These are phyloP conservation scores for Nomia melanderi DNA, from an alignment of 1,140 invertebrate genomes.

Conservation along the genomic window DNA sequence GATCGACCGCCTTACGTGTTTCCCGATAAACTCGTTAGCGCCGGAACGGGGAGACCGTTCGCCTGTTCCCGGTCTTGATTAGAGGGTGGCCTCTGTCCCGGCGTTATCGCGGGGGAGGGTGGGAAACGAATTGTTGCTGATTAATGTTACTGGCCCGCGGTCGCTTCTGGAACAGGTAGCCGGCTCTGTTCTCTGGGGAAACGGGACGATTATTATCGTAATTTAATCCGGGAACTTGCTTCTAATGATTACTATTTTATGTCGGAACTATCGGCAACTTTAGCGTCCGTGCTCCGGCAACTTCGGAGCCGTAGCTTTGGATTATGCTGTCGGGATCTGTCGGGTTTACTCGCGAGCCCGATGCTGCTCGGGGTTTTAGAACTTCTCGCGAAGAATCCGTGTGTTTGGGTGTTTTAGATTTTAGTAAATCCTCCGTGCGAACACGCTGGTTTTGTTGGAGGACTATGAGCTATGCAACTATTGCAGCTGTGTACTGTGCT, in stretches of 20 bases:
- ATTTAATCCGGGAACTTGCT: not conserved
- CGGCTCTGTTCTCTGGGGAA: not conserved
- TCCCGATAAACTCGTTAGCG: constrained; percentile 39
- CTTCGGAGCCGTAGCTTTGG: too few relatives aligned
- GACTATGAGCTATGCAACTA: too few relatives aligned
- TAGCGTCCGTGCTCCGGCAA: too few relatives aligned
- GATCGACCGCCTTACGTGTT: constrained; percentile 19
- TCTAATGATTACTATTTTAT: not conserved
- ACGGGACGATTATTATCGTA: not conserved
- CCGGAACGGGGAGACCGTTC: not conserved
- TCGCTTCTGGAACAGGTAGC: not conserved
- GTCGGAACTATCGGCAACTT: not conserved
- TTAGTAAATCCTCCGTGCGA: too few relatives aligned
- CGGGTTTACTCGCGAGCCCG: too few relatives aligned
- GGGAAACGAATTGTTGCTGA: constrained; percentile 1
- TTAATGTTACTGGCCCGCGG: not conserved
- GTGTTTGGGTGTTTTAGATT: too few relatives aligned
- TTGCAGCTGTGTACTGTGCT: too few relatives aligned
- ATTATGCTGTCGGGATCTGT: too few relatives aligned
- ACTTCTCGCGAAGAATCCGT: too few relatives aligned
- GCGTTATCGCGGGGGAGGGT: not conserved
- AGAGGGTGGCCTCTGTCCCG: not conserved
- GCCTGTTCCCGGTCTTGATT: not conserved
- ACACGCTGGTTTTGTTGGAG: too few relatives aligned
- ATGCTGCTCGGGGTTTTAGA: too few relatives aligned